Evolutionary conservation across 1,140 invertebrate genomes (phyloP).

Genomic region (Ceratitis capitata): DNA sequence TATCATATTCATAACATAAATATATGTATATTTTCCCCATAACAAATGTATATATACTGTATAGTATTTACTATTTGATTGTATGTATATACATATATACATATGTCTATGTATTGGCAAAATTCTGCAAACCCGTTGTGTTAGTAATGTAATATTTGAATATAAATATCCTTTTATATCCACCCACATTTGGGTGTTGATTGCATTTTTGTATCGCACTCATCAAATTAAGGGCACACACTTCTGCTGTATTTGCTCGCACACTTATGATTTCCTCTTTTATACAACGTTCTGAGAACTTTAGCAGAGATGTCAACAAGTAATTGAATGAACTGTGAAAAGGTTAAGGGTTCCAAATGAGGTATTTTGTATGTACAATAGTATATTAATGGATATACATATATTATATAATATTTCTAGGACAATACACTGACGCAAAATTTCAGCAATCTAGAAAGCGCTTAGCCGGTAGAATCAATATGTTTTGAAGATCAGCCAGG

Average conservation of each 20-base stretch:
- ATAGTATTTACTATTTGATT: neutral
- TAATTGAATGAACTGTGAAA: neutral
- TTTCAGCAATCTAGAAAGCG: no score
- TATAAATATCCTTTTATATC: neutral
- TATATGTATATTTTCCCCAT: neutral
- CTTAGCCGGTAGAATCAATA: no score
- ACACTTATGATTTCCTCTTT: neutral
- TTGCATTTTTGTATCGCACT: neutral
- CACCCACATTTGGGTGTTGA: no score
- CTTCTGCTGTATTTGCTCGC: neutral
- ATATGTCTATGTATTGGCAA: no score
- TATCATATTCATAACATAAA: neutral
- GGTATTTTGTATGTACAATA: no score
- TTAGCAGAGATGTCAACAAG: neutral
- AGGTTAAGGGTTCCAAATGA: neutral
- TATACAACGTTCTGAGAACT: neutral
- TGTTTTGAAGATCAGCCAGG: no score
- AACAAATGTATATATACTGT: neutral
- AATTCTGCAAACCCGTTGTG: no score
- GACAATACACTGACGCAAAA: no score
- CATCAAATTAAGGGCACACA: neutral
- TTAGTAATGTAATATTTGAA: neutral
- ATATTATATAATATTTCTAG: no score
- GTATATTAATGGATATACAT: no score
- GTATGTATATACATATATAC: neutral